Percentiles rank a stretch among this genome's conserved stretches.
phyloP scores from a whole-genome alignment of 2,113 vertebrate species.

The Rattus rattus region DNA sequence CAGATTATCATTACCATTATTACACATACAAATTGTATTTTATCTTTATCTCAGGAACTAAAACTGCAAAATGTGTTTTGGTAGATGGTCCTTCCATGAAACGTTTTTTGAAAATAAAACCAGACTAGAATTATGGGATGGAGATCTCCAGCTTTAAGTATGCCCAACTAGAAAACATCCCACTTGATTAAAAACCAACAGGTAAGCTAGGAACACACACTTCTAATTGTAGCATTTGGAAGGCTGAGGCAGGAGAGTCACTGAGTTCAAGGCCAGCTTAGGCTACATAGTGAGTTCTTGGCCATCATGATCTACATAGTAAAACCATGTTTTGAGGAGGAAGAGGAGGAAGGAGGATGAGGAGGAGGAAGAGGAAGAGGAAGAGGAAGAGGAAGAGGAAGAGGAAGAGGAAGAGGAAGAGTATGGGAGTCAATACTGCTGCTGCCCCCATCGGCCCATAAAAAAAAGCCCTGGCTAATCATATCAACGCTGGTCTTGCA shows the following conservation, averaged over 20 bases:
- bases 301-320: not conserved
- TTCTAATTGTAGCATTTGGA: not conserved
- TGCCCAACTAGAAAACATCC: constrained; percentile 6
- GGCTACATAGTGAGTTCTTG: not conserved
- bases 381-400: not conserved
- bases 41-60: not conserved
- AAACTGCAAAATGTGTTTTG: not conserved
- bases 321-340: not conserved
- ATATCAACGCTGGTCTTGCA: too few species aligned
- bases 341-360: not conserved
- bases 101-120: constrained; percentile 6
- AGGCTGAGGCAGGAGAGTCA: not conserved
- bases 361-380: not conserved
- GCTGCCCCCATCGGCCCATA: too few species aligned
- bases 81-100: not conserved
- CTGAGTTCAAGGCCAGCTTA: not conserved
- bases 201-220: not conserved
- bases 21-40: not conserved
- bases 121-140: not conserved
- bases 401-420: not conserved
- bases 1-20: not conserved
- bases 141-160: not conserved
- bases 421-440: too few species aligned
- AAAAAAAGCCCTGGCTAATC: too few species aligned
- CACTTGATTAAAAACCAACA: constrained; percentile 2